Evolutionary conservation across 2,113 vertebrate species (phyloP), one percentile per base, ranked within the genome.

Genomic region (Trichomycterus rosablanca): DNA sequence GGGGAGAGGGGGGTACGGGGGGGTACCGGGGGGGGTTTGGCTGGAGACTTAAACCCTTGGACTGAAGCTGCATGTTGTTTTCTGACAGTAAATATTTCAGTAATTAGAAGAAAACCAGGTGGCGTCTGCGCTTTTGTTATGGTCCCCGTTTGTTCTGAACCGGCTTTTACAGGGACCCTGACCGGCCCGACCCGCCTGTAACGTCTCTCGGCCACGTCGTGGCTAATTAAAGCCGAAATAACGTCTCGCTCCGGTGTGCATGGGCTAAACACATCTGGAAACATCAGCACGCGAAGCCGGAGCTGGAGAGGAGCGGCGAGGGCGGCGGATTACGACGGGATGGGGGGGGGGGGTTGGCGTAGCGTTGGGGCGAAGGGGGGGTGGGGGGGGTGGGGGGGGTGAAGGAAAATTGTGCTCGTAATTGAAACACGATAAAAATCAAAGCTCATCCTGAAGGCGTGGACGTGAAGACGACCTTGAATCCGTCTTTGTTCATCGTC

Each of bases 231-330:
- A 80, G 73, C 60, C 56, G 40, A 56, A 26, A 42, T 22, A 42
- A 42, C 70, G 78, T 82, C 78, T 79, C 71, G 77, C 76, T 81
- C 77, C 74, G 74, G 46, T 67, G 79, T 83, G 67, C 84, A 68
- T 77, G 67, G 77, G 75, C 74, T 75, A 79, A 83, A 76, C 78
- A 85, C 76, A 67, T 83, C 80, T 72, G 63, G 64, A n/a, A 64
- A 79, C 54, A 52, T 52, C 65, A 80, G 74, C 69, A 77, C 20
- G 24, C 32, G 52, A 42, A 6, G 53, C 53, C 39, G n/a, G 40
- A 40, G 53, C 23, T 56, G 39, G 40, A n/a, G 37, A 42, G 24
- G 26, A 4, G 7, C 7, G 3, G 7, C 3, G 26, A n/a, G n/a
- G n/a, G n/a, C n/a, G n/a, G n/a, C n/a, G n/a, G n/a, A n/a, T n/a